phyloP scores from a whole-genome alignment of 2,797 vertebrate species.

The Trematomus bernacchii region DNA sequence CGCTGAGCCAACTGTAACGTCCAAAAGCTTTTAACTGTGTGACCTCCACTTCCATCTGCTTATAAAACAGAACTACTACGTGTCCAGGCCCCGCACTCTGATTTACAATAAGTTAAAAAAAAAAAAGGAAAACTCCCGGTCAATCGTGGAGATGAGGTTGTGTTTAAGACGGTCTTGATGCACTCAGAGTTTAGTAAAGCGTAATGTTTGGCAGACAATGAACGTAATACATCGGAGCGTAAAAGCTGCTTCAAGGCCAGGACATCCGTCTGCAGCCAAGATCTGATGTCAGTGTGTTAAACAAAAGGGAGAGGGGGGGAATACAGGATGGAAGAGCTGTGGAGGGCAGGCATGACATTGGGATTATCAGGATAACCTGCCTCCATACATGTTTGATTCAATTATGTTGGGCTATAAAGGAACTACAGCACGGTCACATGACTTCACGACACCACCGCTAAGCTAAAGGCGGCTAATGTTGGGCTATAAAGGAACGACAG shows the following conservation, averaged over 20 bases:
- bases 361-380: not conserved
- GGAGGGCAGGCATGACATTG: constrained; percentile 5
- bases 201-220: constrained; percentile 49
- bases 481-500: too few species aligned
- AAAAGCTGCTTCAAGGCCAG: constrained; percentile 56
- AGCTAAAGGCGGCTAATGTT: too few species aligned
- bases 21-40: constrained; percentile 68
- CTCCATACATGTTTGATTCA: not conserved
- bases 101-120: constrained; percentile 40
- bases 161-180: constrained; percentile 52
- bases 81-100: constrained; percentile 51
- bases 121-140: not conserved
- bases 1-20: constrained; percentile 55
- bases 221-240: constrained; percentile 23
- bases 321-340: constrained; percentile 5
- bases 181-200: constrained; percentile 29
- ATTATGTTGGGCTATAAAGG: not conserved
- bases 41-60: constrained; percentile 62
- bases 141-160: constrained; percentile 55
- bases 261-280: constrained; percentile 32
- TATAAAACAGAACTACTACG: constrained; percentile 42
- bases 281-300: constrained; percentile 35
- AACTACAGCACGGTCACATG: too few species aligned
- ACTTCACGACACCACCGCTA: too few species aligned
- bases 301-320: constrained; percentile 3